Evolutionary conservation across 2,797 vertebrate genomes (phyloP), one percentile per base, ranked within the genome.

Genomic region (Gymnoscopelus microlampas): DNA sequence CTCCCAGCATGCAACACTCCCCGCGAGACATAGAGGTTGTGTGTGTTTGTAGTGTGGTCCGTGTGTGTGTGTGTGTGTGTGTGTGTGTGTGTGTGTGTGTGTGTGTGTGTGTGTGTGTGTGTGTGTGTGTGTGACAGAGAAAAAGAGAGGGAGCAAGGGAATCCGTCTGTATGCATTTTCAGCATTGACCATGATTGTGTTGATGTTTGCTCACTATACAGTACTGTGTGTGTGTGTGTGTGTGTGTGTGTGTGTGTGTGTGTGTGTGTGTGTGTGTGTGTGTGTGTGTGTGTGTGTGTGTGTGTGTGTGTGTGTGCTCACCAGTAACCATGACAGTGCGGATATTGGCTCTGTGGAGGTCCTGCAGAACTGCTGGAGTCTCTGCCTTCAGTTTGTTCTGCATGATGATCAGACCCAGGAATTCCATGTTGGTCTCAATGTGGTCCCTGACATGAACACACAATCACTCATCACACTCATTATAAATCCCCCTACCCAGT

Each of bases 321-420:
- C 98, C 98, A 89, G 98, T 99, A 71, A 99, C 96, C 98, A 99
- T 99, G 85, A 99, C 95, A 0, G 96, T 98, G 85, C 98, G 97
- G 86, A 99, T 97, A 90, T 93, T 94, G 86, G 98, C 98, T 84
- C 87, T 93, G 81, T 87, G 94, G 74, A 99, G 94, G 83, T 97
- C 95, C 86, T 96, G 93, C 86, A 99, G 94, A 50, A 99, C 97
- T 0, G 81, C 92, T 26, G 96, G 94, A 13, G 97, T 98, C 93
- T 99, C 98, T 74, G 92, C 83, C 88, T 99, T 99, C 76, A 99
- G 92, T 79, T 99, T 99, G 91, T 99, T 99, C 89, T 99, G 98
- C 98, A 99, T 98, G 89, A 99, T 93, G 81, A 99, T 96, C 77
- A 99, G 91, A 68, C 98, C 98, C 90, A 99, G 88, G 88, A 99